Evolutionary conservation across 2,113 vertebrate genomes (phyloP).

Genomic region (Anser brachyrhynchus): DNA sequence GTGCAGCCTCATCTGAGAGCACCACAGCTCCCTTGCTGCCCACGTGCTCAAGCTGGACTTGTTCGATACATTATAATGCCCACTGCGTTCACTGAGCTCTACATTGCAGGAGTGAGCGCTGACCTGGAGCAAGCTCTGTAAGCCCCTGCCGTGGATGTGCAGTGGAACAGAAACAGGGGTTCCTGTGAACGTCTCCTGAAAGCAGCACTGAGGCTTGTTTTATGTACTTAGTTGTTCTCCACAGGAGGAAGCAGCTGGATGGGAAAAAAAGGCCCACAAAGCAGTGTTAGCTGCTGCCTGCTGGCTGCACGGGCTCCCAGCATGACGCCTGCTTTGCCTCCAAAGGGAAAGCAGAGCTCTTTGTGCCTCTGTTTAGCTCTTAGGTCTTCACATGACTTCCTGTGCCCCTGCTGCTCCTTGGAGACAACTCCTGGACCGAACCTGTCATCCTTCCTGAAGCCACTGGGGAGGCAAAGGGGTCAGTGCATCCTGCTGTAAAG

Average conservation of each 20-base stretch:
- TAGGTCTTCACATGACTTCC: background rate
- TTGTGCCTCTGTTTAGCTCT: background rate
- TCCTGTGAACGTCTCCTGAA: fast-evolving
- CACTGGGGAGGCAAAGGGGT: background rate
- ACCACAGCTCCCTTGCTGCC: background rate
- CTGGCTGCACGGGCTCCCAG: background rate
- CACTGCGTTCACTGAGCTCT: background rate
- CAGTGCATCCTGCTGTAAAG: background rate
- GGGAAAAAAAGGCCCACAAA: background rate
- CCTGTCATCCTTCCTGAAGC: background rate
- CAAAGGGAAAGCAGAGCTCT: background rate
- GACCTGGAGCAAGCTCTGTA: background rate
- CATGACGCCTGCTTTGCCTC: background rate
- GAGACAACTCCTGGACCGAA: background rate
- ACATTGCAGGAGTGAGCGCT: background rate
- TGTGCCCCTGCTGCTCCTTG: no score
- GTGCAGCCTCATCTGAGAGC: background rate
- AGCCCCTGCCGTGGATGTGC: background rate
- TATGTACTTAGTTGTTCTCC: background rate
- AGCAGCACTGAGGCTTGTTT: background rate
- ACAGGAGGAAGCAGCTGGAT: background rate
- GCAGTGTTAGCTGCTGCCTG: background rate
- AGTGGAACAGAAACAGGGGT: background rate
- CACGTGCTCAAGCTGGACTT: background rate
- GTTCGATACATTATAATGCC: background rate